Evolutionary conservation across 2,797 vertebrate species (phyloP).

Genomic region (Anas bernieri): DNA sequence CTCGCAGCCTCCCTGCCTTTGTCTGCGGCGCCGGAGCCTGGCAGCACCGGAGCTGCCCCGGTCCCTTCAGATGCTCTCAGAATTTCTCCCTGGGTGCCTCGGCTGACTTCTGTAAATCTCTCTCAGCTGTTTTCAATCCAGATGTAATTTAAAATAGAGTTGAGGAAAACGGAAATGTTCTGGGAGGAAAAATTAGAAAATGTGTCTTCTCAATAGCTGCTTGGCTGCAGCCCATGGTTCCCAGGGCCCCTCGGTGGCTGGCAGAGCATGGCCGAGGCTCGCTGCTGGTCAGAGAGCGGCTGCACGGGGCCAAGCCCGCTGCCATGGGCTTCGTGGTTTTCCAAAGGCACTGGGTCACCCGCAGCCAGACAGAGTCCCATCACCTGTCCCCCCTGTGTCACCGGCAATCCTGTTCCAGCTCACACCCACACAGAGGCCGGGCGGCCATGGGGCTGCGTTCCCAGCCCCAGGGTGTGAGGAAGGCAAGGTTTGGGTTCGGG

Average conservation of each 20-base stretch:
- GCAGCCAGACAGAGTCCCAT: no score
- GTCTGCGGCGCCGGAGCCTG: accelerated
- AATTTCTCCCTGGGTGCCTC: not conserved
- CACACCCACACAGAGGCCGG: no score
- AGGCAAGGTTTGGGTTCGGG: no score
- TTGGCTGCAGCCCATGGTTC: not conserved
- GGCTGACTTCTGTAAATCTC: not conserved
- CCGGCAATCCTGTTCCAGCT: not conserved
- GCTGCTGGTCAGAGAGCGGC: no score
- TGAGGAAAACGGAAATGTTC: not conserved
- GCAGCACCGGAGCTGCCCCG: accelerated
- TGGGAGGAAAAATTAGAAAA: not conserved
- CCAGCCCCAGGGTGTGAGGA: no score
- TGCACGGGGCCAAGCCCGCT: no score
- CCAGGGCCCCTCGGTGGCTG: no score
- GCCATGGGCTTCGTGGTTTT: no score
- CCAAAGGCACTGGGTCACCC: not conserved
- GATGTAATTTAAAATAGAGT: not conserved
- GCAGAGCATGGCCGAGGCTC: no score
- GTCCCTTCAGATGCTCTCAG: not conserved
- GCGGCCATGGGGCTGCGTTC: no score
- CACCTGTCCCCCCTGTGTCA: not conserved
- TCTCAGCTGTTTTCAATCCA: not conserved
- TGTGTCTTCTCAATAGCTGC: no score
- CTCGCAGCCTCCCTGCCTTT: not conserved